A percentile compares a stretch with the other conserved stretches of the same genome.
phyloP scores from a whole-genome alignment of 53 echinoderm and acorn worm species.

The Mesocentrotus franciscanus region DNA sequence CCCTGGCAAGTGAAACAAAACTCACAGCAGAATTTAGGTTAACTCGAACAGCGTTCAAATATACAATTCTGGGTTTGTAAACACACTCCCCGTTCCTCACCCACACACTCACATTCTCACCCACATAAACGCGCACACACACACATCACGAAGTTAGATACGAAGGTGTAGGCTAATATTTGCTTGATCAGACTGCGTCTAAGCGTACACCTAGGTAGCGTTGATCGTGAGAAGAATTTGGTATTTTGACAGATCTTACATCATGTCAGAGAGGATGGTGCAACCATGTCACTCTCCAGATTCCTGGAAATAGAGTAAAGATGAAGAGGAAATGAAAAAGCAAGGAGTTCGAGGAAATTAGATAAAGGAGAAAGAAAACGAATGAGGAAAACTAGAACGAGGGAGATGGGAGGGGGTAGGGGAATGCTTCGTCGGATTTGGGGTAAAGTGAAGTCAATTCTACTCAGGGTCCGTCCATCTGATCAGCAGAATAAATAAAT shows the following conservation, averaged over 20 bases:
- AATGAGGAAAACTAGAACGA: neutral
- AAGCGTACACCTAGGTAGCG: constrained; percentile 23
- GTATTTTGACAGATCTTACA: constrained; percentile 37
- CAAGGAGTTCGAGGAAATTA: neutral
- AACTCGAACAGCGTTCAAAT: constrained; percentile 14
- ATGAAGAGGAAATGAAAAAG: neutral
- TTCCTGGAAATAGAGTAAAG: neutral
- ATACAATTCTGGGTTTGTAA: constrained; percentile 1
- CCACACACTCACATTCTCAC: neutral
- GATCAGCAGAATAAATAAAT: no score
- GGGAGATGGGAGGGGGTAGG: neutral
- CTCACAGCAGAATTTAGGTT: neutral
- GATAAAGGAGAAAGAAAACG: neutral
- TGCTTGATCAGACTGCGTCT: constrained; percentile 17
- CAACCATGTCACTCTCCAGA: constrained; percentile 5
- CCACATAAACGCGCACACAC: neutral
- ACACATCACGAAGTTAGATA: neutral
- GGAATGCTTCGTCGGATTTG: no score
- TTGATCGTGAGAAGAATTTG: constrained; percentile 25
- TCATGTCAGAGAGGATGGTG: neutral
- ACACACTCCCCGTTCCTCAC: neutral
- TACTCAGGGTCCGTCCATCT: no score
- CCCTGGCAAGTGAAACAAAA: neutral
- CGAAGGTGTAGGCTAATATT: constrained; percentile 48
- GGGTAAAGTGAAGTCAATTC: no score